phyloP scores from a whole-genome alignment of 92 coral and sea anemone species.

The Blastomussa wellsi region DNA sequence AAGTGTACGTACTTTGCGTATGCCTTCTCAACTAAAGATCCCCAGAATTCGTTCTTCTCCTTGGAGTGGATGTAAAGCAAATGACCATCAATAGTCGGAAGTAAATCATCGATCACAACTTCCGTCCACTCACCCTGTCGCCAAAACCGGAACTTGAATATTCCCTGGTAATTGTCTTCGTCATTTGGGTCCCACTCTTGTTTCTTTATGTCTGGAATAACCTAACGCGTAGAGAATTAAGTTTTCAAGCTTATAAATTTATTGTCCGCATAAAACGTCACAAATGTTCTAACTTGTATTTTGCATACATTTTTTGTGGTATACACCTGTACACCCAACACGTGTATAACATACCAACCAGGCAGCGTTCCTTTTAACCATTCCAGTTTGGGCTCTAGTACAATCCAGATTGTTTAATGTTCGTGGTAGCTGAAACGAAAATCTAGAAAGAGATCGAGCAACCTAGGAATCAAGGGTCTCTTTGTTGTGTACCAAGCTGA shows the following conservation, averaged over 20 bases:
- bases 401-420: too few species aligned
- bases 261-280: too few species aligned
- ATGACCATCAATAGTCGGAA: conserved; percentile 88
- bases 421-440: too few species aligned
- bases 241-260: neutral
- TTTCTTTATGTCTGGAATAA: conserved; percentile 76
- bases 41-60: conserved; percentile 97
- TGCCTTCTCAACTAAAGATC: conserved; percentile 96
- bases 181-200: conserved; percentile 95
- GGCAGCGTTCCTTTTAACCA: too few species aligned
- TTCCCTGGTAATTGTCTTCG: conserved; percentile 82
- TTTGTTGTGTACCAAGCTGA: too few species aligned
- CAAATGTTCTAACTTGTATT: too few species aligned
- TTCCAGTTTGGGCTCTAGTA: too few species aligned
- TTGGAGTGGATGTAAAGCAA: conserved; percentile 85
- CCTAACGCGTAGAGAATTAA: conserved; percentile 38
- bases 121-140: conserved; percentile 96
- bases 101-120: conserved; percentile 91
- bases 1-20: conserved; percentile 82
- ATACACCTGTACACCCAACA: too few species aligned
- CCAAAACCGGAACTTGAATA: conserved; percentile 92
- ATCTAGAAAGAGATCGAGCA: too few species aligned
- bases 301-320: too few species aligned
- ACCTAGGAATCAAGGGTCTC: too few species aligned
- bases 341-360: too few species aligned